Percentiles rank a stretch among this genome's conserved stretches.
phyloP scores from a whole-genome alignment of 1,140 invertebrate genomes.

The Tetragonula clypearis region DNA sequence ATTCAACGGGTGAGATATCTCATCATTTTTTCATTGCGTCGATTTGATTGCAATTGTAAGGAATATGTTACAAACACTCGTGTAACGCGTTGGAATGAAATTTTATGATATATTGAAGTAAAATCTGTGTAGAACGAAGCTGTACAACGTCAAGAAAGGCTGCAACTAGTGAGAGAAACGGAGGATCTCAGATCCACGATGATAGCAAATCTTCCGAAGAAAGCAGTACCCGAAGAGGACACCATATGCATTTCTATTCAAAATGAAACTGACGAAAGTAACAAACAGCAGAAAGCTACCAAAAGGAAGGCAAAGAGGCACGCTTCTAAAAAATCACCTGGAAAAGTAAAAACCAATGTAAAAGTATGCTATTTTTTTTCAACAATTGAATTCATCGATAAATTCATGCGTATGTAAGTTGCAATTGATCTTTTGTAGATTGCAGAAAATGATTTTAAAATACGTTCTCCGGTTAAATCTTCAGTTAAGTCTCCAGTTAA shows the following conservation, averaged over 20 bases:
- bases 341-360: slow-evolving; percentile 54
- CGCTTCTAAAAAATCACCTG: slow-evolving; percentile 57
- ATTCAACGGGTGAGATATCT: slow-evolving; percentile 32
- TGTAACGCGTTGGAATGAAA: slow-evolving; percentile 7
- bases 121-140: slow-evolving; percentile 61
- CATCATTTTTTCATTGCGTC: too few species aligned
- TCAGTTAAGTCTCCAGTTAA: background rate
- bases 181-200: slow-evolving; percentile 81
- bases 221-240: slow-evolving; percentile 15
- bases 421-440: slow-evolving; percentile 37
- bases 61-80: slow-evolving; percentile 36
- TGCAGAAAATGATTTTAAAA: slow-evolving; percentile 44
- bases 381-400: background rate
- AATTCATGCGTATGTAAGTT: background rate
- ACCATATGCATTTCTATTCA: background rate
- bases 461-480: background rate
- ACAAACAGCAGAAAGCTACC: slow-evolving; percentile 3
- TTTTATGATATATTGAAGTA: slow-evolving; percentile 45
- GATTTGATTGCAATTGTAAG: background rate
- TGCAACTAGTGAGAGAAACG: slow-evolving; percentile 77
- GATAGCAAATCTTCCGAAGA: slow-evolving; percentile 71
- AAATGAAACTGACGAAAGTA: slow-evolving; percentile 27
- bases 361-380: slow-evolving; percentile 28
- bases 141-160: slow-evolving; percentile 71
- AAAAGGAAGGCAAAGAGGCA: slow-evolving; percentile 52